These are phyloP conservation scores for Hemibagrus guttatus DNA, from an alignment of 2,797 vertebrate species.

Conservation along the genomic window DNA sequence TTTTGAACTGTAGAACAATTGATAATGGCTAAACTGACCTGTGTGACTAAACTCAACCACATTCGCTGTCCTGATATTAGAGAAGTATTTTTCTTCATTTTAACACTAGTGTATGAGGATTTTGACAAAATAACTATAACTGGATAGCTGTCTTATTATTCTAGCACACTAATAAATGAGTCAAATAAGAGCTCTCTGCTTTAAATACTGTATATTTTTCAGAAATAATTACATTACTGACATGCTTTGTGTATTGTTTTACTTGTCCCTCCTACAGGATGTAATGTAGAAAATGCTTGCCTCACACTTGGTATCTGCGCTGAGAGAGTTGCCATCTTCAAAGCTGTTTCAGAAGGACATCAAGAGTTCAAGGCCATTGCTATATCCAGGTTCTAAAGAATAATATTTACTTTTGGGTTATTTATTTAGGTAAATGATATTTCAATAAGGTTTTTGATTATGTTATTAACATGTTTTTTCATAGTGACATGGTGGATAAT, in stretches of 20 bases:
- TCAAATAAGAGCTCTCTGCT: not conserved
- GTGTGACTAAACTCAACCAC: not conserved
- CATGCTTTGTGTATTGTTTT: not conserved
- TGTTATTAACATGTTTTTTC: conserved; percentile 12
- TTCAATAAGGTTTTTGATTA: not conserved
- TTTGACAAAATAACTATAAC: not conserved
- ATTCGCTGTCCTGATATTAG: not conserved
- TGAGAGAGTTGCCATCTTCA: conserved; percentile 77
- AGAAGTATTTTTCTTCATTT: not conserved
- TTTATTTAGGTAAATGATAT: not conserved
- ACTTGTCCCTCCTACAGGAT: conserved; percentile 68
- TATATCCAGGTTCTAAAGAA: conserved; percentile 71
- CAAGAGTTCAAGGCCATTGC: conserved; percentile 79
- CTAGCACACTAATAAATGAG: not conserved
- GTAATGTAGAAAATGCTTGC: conserved; percentile 82
- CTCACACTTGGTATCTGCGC: conserved; percentile 76
- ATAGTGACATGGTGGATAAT: conserved; percentile 72
- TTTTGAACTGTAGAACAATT: not conserved
- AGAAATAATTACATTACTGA: not conserved
- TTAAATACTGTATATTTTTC: not conserved
- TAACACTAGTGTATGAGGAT: not conserved
- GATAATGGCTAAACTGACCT: not conserved
- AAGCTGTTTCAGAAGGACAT: conserved; percentile 81
- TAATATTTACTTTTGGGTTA: not conserved
- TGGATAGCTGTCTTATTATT: not conserved